phyloP scores from a whole-genome alignment of 2,113 vertebrate species.

The Peromyscus leucopus region DNA sequence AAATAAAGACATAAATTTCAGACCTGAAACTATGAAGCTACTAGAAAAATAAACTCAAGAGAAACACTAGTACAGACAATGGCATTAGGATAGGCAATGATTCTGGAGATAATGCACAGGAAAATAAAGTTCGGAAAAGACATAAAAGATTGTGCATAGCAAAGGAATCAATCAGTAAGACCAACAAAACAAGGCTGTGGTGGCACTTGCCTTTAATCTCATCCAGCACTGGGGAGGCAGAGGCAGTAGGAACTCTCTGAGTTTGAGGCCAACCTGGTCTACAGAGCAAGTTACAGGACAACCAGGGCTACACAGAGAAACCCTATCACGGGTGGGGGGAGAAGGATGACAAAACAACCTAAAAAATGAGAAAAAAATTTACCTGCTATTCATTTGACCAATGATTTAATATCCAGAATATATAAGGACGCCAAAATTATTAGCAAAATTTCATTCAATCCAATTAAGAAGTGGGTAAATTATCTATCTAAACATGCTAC shows the following conservation, averaged over 20 bases:
- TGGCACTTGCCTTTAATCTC: neutral
- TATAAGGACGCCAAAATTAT: neutral
- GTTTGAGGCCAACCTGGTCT: neutral
- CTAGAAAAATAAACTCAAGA: neutral
- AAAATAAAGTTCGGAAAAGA: neutral
- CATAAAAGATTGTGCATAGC: neutral
- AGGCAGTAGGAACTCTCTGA: neutral
- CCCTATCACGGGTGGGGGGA: neutral
- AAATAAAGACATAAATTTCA: neutral
- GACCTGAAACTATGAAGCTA: neutral
- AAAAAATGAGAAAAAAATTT: neutral
- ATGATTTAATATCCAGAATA: neutral
- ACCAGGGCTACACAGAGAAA: neutral
- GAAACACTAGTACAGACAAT: neutral
- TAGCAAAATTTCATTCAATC: neutral
- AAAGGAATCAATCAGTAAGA: neutral
- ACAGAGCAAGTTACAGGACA: neutral
- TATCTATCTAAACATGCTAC: neutral
- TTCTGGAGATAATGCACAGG: neutral
- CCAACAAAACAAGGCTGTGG: neutral
- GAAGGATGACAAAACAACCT: neutral
- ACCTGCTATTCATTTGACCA: neutral
- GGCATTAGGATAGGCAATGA: neutral
- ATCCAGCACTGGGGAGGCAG: neutral
- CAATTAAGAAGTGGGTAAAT: neutral